Evolutionary conservation across 2,888 invertebrate species (phyloP).

Genomic region (Aspidiotus destructor): DNA sequence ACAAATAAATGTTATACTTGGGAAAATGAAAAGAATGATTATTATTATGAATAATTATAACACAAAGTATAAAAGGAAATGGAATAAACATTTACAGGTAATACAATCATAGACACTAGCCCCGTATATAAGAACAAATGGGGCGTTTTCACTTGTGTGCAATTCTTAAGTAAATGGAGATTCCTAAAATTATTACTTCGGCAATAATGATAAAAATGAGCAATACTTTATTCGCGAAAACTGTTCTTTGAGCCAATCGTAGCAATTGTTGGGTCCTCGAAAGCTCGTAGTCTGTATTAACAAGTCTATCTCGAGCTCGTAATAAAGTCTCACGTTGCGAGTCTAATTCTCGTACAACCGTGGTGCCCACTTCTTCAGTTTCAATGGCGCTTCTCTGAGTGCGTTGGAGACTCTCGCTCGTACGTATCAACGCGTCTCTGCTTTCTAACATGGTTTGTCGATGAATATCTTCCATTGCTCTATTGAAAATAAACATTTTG

Average conservation of each 20-base stretch:
- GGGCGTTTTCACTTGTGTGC: neutral
- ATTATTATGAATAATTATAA: too few species aligned
- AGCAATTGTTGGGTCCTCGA: constrained; percentile 47
- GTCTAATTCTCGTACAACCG: constrained; percentile 64
- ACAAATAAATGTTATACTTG: too few species aligned
- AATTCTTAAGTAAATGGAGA: constrained; percentile 19
- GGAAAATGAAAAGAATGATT: too few species aligned
- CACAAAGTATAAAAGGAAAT: too few species aligned
- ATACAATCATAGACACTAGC: too few species aligned
- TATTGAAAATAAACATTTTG: too few species aligned
- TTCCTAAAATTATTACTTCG: constrained; percentile 44
- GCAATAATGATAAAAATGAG: constrained; percentile 62
- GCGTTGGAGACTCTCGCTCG: constrained; percentile 55
- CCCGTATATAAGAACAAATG: too few species aligned
- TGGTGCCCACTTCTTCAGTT: constrained; percentile 68
- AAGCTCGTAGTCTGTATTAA: constrained; percentile 61
- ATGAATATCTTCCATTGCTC: constrained; percentile 25
- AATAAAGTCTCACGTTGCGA: constrained; percentile 64
- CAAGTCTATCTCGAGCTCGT: constrained; percentile 55
- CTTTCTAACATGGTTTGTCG: constrained; percentile 43
- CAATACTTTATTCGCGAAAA: constrained; percentile 65
- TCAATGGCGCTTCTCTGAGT: constrained; percentile 67
- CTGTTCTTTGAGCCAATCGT: constrained; percentile 41
- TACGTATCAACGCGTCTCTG: constrained; percentile 49
- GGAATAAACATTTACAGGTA: too few species aligned